Evolutionary conservation across 2,113 vertebrate genomes (phyloP), one percentile per base, ranked within the genome.

Genomic region (Protobothrops mucrosquamatus): DNA sequence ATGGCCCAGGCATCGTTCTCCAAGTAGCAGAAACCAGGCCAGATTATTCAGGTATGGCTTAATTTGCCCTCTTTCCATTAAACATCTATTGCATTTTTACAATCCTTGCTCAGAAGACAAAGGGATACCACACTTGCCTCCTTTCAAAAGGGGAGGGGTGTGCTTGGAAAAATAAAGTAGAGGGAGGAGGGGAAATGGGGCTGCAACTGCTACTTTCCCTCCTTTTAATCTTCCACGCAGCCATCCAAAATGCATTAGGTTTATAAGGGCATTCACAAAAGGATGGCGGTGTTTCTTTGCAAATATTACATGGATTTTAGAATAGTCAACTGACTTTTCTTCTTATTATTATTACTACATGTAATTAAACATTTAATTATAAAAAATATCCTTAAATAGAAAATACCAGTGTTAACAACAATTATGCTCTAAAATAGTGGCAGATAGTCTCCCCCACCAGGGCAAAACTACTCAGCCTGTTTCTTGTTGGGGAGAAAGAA

Each of bases 1-100:
- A 97, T 89, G 97, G 97, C 61, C 97, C 97, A 24, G 97, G 96
- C 88, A 97, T 96, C 24, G 96, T 97, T 91, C 93, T 98, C 0
- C 95, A 95, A 64, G 94, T 96, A 92, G 10, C 52, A 88, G 96
- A 97, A 94, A 94, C 8, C 57, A 88, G 93, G 51, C 90, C 94
- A 22, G 26, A 91, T 64, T 26, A 0, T 91, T 95, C 86, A 97
- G 97, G 97, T 98, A 97, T 0, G 18, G 23, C 1, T 0, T 55
- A 10, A 15, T 91, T 91, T 93, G 88, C 39, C 61, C 24, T 56
- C 57, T 29, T 22, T 43, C 87, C 52, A 0, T 1, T 8, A 39
- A 24, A 51, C 39, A 46, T 22, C 26, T 26, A 46, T 14, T 43
- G 61, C 24, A 3, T 29, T 4, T 56, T 54, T 56, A 8, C 29